These are phyloP conservation scores for Ciconia maguari DNA, from an alignment of 2,113 vertebrate genomes.

Conservation along the genomic window DNA sequence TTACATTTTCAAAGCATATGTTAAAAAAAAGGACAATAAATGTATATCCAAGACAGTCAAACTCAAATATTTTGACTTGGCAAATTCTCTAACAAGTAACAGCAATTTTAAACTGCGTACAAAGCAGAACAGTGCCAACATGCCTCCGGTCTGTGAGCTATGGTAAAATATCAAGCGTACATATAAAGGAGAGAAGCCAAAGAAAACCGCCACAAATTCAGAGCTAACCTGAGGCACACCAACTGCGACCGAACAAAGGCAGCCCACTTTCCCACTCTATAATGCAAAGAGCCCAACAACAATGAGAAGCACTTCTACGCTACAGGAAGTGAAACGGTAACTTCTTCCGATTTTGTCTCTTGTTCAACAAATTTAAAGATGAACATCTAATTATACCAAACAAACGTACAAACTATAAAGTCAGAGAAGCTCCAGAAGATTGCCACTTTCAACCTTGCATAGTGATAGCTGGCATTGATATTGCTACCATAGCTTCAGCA, in stretches of 20 bases:
- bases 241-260: background rate
- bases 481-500: conserved; percentile 53
- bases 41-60: conserved; percentile 61
- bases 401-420: background rate
- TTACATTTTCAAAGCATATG: conserved; percentile 67
- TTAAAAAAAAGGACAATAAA: conserved; percentile 55
- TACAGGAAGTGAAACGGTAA: background rate
- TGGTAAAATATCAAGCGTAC: conserved; percentile 56
- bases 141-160: conserved; percentile 51
- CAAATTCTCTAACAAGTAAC: conserved; percentile 60
- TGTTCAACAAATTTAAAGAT: background rate
- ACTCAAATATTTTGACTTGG: conserved; percentile 61
- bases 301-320: background rate
- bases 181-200: conserved; percentile 30
- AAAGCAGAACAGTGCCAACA: conserved; percentile 64
- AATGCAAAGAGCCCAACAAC: background rate
- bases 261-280: background rate
- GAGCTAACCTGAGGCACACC: background rate
- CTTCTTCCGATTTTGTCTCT: background rate
- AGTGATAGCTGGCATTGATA: conserved; percentile 56
- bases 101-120: conserved; percentile 44
- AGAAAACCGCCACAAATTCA: background rate
- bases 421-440: conserved; percentile 31
- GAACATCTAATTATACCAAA: background rate
- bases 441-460: conserved; percentile 61